Conservation (phyloP, 2,113 vertebrate genomes). For the Pithys albifrons region DNA sequence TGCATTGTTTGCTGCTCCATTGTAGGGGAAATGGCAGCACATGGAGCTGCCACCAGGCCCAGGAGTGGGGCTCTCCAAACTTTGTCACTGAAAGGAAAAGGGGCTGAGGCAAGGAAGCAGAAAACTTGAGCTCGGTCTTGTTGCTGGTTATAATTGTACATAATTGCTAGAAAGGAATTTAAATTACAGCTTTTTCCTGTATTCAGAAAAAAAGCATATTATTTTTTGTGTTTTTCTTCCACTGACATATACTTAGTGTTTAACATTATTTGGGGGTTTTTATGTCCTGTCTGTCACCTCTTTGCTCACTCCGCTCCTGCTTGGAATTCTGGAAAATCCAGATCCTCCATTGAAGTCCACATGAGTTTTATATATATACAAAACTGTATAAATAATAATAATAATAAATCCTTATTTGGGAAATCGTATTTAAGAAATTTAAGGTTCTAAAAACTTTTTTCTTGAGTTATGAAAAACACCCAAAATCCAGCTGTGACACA, state of each 20-base stretch:
- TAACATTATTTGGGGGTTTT: neutral
- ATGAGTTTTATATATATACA: neutral
- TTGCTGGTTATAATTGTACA: neutral
- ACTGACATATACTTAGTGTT: neutral
- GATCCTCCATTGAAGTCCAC: neutral
- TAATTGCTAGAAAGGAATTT: neutral
- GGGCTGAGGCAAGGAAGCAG: neutral
- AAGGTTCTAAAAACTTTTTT: neutral
- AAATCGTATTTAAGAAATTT: neutral
- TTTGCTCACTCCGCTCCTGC: neutral
- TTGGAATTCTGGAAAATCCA: neutral
- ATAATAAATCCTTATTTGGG: neutral
- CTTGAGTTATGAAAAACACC: neutral
- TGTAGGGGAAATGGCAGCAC: neutral
- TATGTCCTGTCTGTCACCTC: neutral
- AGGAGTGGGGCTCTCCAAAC: neutral
- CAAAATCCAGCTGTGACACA: neutral
- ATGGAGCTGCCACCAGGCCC: neutral
- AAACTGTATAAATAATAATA: neutral
- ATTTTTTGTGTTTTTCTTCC: neutral
- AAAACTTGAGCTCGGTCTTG: neutral
- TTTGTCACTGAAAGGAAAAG: neutral
- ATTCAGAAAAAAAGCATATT: neutral
- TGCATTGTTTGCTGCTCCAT: neutral
- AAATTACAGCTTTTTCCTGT: neutral